phyloP scores from a whole-genome alignment of 2,113 vertebrate species.

The Notarius quadriscutis region DNA sequence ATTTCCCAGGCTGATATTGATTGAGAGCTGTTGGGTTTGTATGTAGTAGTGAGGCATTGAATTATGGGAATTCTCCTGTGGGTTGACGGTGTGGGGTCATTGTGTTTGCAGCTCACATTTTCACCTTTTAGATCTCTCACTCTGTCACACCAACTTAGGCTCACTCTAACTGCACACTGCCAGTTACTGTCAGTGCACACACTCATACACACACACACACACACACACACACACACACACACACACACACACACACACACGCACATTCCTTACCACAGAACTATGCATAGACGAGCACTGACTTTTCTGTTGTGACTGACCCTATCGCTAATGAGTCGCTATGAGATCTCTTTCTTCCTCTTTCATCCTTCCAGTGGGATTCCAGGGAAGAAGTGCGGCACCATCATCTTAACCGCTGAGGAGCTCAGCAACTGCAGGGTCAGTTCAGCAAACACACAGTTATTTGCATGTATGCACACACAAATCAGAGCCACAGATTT shows the following conservation, averaged over 20 bases:
- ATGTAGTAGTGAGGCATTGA: slow-evolving; percentile 10
- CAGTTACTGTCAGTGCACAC: not conserved
- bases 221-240: too few relatives aligned
- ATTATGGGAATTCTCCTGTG: slow-evolving; percentile 3
- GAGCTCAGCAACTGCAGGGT: slow-evolving; percentile 79
- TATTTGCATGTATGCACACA: slow-evolving; percentile 28
- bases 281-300: not conserved
- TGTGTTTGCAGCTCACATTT: slow-evolving; percentile 27
- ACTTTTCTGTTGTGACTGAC: not conserved
- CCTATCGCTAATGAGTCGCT: slow-evolving; percentile 4
- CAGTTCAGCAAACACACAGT: slow-evolving; percentile 51
- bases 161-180: not conserved
- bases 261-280: slow-evolving; percentile 2
- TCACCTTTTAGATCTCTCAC: slow-evolving; percentile 20
- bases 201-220: too few relatives aligned
- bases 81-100: slow-evolving; percentile 15
- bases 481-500: not conserved
- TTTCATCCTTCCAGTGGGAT: slow-evolving; percentile 68
- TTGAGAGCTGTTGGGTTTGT: not conserved
- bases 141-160: slow-evolving; percentile 15
- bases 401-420: slow-evolving; percentile 74
- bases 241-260: slow-evolving; percentile 1
- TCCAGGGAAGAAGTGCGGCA: slow-evolving; percentile 76
- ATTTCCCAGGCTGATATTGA: slow-evolving; percentile 16
- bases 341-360: not conserved